Conservation (phyloP, 2,888 invertebrate species). For the Luffia ferchaultella region DNA sequence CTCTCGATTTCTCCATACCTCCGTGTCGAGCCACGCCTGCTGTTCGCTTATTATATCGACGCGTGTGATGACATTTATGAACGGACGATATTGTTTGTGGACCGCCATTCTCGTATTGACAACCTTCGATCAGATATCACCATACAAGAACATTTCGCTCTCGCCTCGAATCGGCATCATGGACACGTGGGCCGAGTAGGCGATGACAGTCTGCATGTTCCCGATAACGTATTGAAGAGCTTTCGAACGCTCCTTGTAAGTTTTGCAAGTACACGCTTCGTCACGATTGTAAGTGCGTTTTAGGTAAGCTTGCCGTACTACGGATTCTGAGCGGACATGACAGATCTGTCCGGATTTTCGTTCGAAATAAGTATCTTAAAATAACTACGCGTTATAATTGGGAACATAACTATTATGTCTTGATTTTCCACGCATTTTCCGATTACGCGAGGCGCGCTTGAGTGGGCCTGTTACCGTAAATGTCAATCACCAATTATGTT, state of each 20-base stretch:
- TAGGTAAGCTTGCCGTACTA: no score
- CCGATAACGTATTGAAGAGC: not conserved
- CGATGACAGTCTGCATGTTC: not conserved
- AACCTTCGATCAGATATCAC: slow-evolving; percentile 28
- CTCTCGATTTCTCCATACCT: slow-evolving; percentile 14
- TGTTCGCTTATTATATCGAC: slow-evolving; percentile 14
- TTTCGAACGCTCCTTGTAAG: not conserved
- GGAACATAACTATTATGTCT: no score
- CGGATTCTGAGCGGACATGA: no score
- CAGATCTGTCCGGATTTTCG: no score
- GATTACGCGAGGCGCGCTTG: no score
- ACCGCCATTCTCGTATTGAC: slow-evolving; percentile 34
- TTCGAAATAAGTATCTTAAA: no score
- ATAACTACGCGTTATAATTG: no score
- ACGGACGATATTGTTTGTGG: slow-evolving; percentile 27
- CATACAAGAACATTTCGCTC: slow-evolving; percentile 17
- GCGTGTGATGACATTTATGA: slow-evolving; percentile 41
- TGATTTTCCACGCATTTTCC: no score
- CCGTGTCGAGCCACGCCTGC: slow-evolving; percentile 21
- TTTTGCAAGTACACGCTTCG: no score
- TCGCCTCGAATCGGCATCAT: not conserved
- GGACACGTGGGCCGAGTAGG: not conserved
- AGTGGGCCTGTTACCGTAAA: no score
- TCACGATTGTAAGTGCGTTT: no score
- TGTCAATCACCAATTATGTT: no score